Evolutionary conservation across 2,888 invertebrate species (phyloP).

Genomic region (Corythucha ciliata): DNA sequence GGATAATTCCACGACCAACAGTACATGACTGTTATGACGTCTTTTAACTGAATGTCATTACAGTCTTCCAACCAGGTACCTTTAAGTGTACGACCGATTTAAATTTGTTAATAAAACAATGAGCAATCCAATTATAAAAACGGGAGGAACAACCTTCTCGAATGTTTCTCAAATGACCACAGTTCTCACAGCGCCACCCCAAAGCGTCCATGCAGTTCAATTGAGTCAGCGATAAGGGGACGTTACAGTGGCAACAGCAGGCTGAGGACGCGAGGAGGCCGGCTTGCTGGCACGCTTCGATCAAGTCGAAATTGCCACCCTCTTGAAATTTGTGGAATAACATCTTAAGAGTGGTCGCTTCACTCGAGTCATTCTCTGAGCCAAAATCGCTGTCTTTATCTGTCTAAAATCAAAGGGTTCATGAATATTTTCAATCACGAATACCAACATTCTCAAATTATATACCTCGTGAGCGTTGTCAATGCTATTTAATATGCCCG

Average conservation of each 20-base stretch:
- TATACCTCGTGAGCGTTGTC: conserved; percentile 8
- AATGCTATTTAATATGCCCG: conserved; percentile 15
- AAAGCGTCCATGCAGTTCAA: conserved; percentile 23
- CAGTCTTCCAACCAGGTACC: conserved; percentile 27
- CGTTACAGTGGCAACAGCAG: conserved; percentile 12
- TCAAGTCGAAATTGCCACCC: conserved; percentile 25
- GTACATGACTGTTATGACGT: conserved; percentile 23
- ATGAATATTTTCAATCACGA: background rate
- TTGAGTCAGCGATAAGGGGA: conserved; percentile 11
- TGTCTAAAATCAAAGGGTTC: background rate
- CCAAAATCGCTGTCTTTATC: too few relatives aligned
- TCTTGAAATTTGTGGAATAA: conserved; percentile 22
- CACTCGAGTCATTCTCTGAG: conserved; percentile 4
- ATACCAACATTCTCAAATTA: background rate
- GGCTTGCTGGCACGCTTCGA: conserved; percentile 25
- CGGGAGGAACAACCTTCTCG: too few relatives aligned
- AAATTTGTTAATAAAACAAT: too few relatives aligned
- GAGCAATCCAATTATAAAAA: too few relatives aligned
- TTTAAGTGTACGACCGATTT: too few relatives aligned
- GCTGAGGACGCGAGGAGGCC: conserved; percentile 15
- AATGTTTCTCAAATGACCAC: conserved; percentile 8
- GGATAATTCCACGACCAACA: conserved; percentile 28
- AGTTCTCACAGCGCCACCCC: conserved; percentile 17
- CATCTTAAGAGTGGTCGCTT: conserved; percentile 21
- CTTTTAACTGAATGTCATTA: conserved; percentile 18